Evolutionary conservation across 2,113 vertebrate genomes (phyloP), one percentile per base, ranked within the genome.

Genomic region (Andinoacara biseriatus): DNA sequence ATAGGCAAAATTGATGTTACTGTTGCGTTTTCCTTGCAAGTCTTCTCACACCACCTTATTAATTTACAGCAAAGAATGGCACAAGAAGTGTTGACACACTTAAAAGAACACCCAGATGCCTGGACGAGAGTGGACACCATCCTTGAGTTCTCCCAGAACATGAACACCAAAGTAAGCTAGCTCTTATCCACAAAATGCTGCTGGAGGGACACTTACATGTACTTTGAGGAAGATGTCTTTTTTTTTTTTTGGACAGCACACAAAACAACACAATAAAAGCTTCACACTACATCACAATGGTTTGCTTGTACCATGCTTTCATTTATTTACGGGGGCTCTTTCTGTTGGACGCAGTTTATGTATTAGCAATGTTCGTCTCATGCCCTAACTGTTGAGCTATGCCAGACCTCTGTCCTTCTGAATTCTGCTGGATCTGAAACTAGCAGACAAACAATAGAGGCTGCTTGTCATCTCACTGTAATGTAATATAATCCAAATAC

Each of bases 81-180:
- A 87, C 98, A 99, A 83, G 98, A 99, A 94, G 98, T 99, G 90
- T 91, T 99, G 95, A 99, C 98, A 81, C 98, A 99, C 91, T 97
- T 99, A 95, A 99, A 99, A 95, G 98, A 99, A 89, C 98, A 99
- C 92, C 98, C 98, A 60, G 98, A 99, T 92, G 98, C 98, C 0
- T 99, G 98, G 98, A 99, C 98, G 58, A 96, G 98, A 95, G 98
- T 99, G 89, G 98, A 99, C 96, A 99, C 98, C 94, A 99, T 99
- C 95, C 96, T 99, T 86, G 98, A 99, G 92, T 99, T 99, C 93
- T 99, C 98, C 87, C 98, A 99, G 96, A 99, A 99, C 93, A 99
- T 99, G 98, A 99, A 99, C 96, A 99, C 98, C 95, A 99, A 99
- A 97, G 98, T 99, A 98, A 99, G 98, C 89, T 78, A 85, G 84